Conservation (phyloP, 2,113 vertebrate species). For the Percina caprodes region DNA sequence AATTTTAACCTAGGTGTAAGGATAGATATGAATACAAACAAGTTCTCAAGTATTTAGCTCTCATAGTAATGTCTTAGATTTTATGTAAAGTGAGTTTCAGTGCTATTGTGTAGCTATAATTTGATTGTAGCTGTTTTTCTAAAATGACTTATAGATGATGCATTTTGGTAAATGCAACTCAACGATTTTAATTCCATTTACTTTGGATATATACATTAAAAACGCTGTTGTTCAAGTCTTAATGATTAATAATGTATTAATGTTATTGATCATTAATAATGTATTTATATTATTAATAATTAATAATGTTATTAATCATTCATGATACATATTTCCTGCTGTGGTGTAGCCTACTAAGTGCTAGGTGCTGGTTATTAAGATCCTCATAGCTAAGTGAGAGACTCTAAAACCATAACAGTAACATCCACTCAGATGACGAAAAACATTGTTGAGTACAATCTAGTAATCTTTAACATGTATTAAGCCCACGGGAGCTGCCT, state of each 20-base stretch:
- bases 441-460: conserved; percentile 35
- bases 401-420: conserved; percentile 31
- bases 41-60: not conserved
- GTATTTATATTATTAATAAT: too few relatives aligned
- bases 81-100: conserved; percentile 1
- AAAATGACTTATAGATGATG: conserved; percentile 12
- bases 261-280: too few relatives aligned
- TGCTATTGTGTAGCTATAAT: not conserved
- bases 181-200: conserved; percentile 29
- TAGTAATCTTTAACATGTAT: not conserved
- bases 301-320: too few relatives aligned
- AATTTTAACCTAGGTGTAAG: not conserved
- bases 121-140: conserved; percentile 3
- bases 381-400: conserved; percentile 18
- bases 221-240: not conserved
- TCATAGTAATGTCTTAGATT: conserved; percentile 12
- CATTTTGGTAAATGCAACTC: conserved; percentile 67
- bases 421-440: conserved; percentile 39
- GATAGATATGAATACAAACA: not conserved
- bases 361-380: conserved; percentile 22
- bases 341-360: not conserved
- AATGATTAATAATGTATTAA: too few relatives aligned
- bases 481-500: not conserved
- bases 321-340: not conserved
- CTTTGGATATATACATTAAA: too few relatives aligned